A percentile compares a stretch with the other conserved stretches of the same genome.
phyloP scores from a whole-genome alignment of 1,140 invertebrate genomes.

The Platyscapa corneri region DNA sequence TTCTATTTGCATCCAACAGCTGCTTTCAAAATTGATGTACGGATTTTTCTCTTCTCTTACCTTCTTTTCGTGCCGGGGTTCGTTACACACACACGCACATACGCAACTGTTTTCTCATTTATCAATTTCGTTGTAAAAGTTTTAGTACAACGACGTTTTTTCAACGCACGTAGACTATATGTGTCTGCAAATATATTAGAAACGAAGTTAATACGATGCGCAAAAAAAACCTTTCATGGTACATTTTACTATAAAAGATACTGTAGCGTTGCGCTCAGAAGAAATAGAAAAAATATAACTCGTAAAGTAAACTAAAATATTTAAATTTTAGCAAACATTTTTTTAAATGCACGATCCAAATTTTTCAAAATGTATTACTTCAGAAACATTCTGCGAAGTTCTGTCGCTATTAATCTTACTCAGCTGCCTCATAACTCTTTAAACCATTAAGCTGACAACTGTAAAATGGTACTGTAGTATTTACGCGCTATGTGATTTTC shows the following conservation, averaged over 20 bases:
- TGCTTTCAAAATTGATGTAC: not conserved
- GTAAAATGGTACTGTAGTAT: slow-evolving; percentile 7
- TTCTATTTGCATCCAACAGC: not conserved
- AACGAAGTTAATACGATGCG: no score
- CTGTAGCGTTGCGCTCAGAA: not conserved
- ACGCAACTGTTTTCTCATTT: not conserved
- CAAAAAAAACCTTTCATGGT: not conserved
- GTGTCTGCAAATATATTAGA: no score
- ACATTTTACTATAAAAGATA: no score
- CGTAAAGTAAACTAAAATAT: not conserved
- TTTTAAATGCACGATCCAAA: not conserved
- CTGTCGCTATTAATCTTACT: slow-evolving; percentile 1
- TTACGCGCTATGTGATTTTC: slow-evolving; percentile 9
- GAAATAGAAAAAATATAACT: not conserved
- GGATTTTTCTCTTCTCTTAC: not conserved
- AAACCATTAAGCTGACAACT: slow-evolving; percentile 18
- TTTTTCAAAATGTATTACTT: not conserved
- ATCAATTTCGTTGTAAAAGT: no score
- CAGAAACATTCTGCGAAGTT: not conserved
- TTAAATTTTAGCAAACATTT: not conserved
- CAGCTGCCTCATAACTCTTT: slow-evolving; percentile 3
- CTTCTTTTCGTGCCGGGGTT: no score
- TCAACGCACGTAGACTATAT: no score
- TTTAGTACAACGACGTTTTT: not conserved
- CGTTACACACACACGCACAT: no score